These are phyloP conservation scores for Dunckerocampus dactyliophorus DNA, from an alignment of 2,113 vertebrate species.

Conservation along the genomic window DNA sequence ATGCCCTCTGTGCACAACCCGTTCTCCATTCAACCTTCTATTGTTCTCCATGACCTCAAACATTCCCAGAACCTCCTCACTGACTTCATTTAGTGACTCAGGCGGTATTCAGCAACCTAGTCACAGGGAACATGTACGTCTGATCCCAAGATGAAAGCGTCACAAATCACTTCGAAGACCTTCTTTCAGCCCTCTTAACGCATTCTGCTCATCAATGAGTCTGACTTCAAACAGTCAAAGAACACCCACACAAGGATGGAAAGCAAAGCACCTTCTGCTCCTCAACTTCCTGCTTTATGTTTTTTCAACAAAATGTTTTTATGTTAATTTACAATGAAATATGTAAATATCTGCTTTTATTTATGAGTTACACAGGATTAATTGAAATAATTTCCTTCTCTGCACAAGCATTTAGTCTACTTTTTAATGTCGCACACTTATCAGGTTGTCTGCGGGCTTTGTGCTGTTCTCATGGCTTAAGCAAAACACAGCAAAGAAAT, in stretches of 20 bases:
- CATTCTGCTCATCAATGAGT: slow-evolving; percentile 39
- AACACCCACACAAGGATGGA: slow-evolving; percentile 23
- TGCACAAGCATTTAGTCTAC: slow-evolving; percentile 18
- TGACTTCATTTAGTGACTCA: slow-evolving; percentile 37
- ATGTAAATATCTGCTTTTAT: slow-evolving; percentile 41
- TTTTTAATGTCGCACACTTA: background rate
- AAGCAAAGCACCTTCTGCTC: slow-evolving; percentile 25
- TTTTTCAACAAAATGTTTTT: slow-evolving; percentile 1
- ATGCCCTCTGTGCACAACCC: slow-evolving; percentile 8
- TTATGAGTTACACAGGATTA: slow-evolving; percentile 44
- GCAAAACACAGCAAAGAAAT: background rate
- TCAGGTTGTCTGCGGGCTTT: too few relatives aligned
- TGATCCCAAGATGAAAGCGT: slow-evolving; percentile 42
- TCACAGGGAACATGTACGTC: slow-evolving; percentile 16
- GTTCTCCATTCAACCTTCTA: slow-evolving; percentile 23
- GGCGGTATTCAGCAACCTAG: slow-evolving; percentile 8
- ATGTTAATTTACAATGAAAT: slow-evolving; percentile 14
- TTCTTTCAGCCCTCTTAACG: slow-evolving; percentile 27
- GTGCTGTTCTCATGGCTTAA: too few relatives aligned
- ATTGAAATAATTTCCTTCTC: slow-evolving; percentile 4
- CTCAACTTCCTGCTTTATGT: background rate
- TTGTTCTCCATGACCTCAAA: slow-evolving; percentile 47
- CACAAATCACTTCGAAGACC: slow-evolving; percentile 37
- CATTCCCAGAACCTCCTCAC: slow-evolving; percentile 30
- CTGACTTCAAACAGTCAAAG: slow-evolving; percentile 43